phyloP scores from a whole-genome alignment of 2,113 vertebrate genomes.

The Cyprinus carpio region DNA sequence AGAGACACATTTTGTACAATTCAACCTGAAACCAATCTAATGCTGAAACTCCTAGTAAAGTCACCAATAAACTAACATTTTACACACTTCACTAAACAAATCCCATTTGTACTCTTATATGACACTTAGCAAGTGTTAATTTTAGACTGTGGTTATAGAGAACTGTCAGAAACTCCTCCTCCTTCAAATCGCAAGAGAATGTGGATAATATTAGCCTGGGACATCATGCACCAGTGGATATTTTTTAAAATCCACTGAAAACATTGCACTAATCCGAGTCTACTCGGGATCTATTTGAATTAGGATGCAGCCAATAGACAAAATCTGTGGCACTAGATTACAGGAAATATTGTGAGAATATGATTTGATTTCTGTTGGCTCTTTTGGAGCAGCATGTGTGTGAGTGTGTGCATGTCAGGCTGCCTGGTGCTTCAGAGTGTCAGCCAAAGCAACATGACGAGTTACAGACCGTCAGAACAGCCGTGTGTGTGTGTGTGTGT shows the following conservation, averaged over 20 bases:
- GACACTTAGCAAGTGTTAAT: neutral
- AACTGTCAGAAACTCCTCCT: neutral
- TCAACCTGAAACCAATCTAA: neutral
- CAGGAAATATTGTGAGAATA: neutral
- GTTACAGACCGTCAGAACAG: neutral
- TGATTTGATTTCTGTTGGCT: neutral
- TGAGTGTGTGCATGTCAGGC: slow-evolving; percentile 4
- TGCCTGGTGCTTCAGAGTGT: slow-evolving; percentile 3
- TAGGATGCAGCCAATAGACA: neutral
- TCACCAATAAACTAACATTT: neutral
- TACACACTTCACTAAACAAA: neutral
- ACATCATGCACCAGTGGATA: neutral
- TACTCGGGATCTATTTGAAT: neutral
- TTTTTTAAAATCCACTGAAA: neutral
- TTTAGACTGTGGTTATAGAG: neutral
- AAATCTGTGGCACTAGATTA: neutral
- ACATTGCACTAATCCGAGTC: neutral
- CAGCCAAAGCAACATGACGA: slow-evolving; percentile 16
- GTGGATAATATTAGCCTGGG: neutral
- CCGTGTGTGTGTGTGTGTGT: neutral
- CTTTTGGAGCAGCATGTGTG: neutral
- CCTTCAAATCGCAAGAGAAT: neutral
- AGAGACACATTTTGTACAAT: neutral
- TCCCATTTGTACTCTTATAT: neutral
- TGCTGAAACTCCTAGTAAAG: neutral